Percentiles rank a stretch among this genome's conserved stretches.
These are phyloP conservation scores for Climacteris rufus DNA, from an alignment of 2,113 vertebrate genomes.

Conservation along the genomic window DNA sequence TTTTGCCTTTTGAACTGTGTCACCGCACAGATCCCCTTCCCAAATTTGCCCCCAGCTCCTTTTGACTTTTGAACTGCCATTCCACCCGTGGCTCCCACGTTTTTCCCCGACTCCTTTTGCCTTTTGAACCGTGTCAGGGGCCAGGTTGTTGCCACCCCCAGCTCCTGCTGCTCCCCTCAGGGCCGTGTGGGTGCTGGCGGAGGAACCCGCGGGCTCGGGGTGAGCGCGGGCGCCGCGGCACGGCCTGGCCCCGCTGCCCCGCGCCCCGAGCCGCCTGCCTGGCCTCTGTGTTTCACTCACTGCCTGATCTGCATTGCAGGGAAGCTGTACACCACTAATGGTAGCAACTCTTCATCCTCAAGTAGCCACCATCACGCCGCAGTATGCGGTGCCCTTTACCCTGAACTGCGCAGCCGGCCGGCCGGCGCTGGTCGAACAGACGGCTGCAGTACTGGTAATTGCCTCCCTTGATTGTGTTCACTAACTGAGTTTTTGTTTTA, in stretches of 20 bases:
- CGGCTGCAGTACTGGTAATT: conserved; percentile 99
- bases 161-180: not conserved
- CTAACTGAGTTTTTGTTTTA: conserved; percentile 79
- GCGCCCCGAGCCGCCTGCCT: conserved; percentile 55
- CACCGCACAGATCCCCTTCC: not conserved
- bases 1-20: not conserved
- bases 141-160: not conserved
- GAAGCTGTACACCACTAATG: conserved; percentile 99
- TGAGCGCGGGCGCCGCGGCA: no score
- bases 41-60: not conserved
- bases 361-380: conserved; percentile 94
- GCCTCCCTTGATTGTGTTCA: conserved; percentile 81
- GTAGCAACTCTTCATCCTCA: conserved; percentile 98
- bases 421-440: conserved; percentile 97
- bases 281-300: conserved; percentile 79
- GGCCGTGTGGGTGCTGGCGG: not conserved
- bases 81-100: not conserved
- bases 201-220: not conserved
- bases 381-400: conserved; percentile 96
- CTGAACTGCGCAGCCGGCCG: conserved; percentile 94
- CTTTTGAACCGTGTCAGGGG: not conserved
- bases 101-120: not conserved
- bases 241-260: conserved; percentile 30
- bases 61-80: not conserved
- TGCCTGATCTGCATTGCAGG: conserved; percentile 89